Conservation (phyloP, 2,888 invertebrate genomes). For the Morpho deidamia region DNA sequence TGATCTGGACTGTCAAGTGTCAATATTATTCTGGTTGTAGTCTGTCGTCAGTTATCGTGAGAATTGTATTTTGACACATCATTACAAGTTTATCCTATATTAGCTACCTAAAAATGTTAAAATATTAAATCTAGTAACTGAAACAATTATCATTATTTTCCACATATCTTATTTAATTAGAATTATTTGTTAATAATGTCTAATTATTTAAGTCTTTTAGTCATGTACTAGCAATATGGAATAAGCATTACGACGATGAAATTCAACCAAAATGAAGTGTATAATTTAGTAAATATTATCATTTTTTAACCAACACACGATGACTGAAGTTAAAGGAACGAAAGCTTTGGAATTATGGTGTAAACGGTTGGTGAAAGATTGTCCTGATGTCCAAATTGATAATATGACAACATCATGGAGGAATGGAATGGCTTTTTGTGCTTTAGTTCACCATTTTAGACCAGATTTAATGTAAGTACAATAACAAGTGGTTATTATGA, state of each 20-base stretch:
- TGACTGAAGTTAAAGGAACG: conserved; percentile 91
- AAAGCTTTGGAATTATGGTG: conserved; percentile 97
- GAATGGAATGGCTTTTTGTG: conserved; percentile 96
- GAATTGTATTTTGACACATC: conserved; percentile 17
- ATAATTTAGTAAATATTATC: conserved; percentile 18
- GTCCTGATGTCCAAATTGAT: conserved; percentile 91
- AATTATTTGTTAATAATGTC: not conserved
- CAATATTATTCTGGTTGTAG: not conserved
- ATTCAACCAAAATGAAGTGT: conserved; percentile 14
- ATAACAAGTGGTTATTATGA: too few species aligned
- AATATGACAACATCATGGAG: conserved; percentile 98
- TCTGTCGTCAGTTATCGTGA: not conserved
- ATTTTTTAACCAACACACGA: conserved; percentile 42
- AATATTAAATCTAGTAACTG: not conserved
- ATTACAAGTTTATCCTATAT: conserved; percentile 5
- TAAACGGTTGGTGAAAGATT: conserved; percentile 91
- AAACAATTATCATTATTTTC: not conserved
- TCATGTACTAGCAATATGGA: conserved; percentile 6
- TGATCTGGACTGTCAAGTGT: too few species aligned
- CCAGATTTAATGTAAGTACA: conserved; percentile 96
- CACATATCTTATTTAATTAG: not conserved
- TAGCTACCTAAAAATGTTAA: not conserved
- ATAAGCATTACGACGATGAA: conserved; percentile 9
- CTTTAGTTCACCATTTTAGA: conserved; percentile 96
- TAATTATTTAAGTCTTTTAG: not conserved